Evolutionary conservation across 2,797 vertebrate species (phyloP), one percentile per base, ranked within the genome.

Genomic region (Varecia variegata): DNA sequence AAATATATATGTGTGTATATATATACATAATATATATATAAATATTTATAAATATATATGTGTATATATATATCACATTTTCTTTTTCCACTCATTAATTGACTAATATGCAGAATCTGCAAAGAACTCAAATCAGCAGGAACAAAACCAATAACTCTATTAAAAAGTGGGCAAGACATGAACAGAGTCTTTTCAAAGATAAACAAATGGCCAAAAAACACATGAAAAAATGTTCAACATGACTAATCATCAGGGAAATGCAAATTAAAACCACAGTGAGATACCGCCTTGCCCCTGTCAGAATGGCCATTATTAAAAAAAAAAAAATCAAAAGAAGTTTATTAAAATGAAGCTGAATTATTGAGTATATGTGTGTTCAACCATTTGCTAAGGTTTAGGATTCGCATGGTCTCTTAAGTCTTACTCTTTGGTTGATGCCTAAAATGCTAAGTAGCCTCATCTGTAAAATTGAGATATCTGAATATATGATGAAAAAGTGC

Each of bases 401-500:
- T 83, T 91, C 40, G 38, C 38, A 40, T 47, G 38, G 50, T 74
- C 40, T 32, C 27, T 77, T 73, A 96, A 83, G n/a, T 30, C 38
- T 77, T 94, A 52, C 3, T 92, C 89, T 56, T 73, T 74, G 23
- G 71, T 60, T 88, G 65, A 81, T 95, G 58, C 54, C 74, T 93
- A 23, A 92, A 56, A 82, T 67, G 23, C 35, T 90, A 93, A 95
- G 85, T 50, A 71, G 73, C 50, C 17, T 81, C 60, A 79, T 92
- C 52, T 96, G 83, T 40, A 92, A 90, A 97, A 95, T 58, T 90
- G 84, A 96, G 93, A 96, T 86, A 92, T 96, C 67, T 95, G 73
- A 95, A 92, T 81, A 88, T 68, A 82, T 7, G 77, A 86, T 90
- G 56, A 89, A 85, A 96, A 94, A 88, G 77, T 93, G 5, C 52